A percentile compares a stretch with the other conserved stretches of the same genome.
Evolutionary conservation across 2,888 invertebrate species (phyloP).

Genomic region (Drosophila bunnanda): DNA sequence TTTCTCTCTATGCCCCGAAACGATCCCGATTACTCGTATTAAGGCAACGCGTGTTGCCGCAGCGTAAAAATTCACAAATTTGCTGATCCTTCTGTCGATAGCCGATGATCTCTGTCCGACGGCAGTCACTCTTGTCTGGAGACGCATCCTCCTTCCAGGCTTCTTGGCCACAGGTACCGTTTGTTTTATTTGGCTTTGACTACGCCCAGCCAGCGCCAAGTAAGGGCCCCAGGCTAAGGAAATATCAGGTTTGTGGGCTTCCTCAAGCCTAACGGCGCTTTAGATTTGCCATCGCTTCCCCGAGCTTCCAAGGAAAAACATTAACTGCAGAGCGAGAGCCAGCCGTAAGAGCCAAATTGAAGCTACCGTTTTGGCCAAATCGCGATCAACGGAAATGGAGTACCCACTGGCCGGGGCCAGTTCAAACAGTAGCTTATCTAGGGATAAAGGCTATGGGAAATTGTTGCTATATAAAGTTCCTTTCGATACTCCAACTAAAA

Average conservation of each 20-base stretch:
- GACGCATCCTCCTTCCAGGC: conserved; percentile 1
- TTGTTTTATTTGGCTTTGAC: conserved; percentile 55
- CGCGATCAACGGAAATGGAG: conserved; percentile 10
- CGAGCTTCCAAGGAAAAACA: conserved; percentile 57
- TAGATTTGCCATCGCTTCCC: conserved; percentile 62
- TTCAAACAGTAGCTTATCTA: conserved; percentile 18
- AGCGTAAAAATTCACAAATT: conserved; percentile 80
- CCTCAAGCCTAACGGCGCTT: conserved; percentile 67
- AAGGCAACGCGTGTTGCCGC: conserved; percentile 66
- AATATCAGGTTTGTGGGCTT: conserved; percentile 3
- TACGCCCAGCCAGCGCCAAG: conserved; percentile 34
- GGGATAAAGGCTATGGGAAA: not conserved
- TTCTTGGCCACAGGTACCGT: conserved; percentile 48
- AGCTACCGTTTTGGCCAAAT: conserved; percentile 26
- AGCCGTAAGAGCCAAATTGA: conserved; percentile 1
- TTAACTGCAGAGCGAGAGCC: conserved; percentile 6
- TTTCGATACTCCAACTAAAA: not conserved
- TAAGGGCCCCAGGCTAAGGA: not conserved
- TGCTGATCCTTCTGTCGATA: conserved; percentile 70
- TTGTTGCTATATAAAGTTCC: not conserved
- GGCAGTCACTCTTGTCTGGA: conserved; percentile 22
- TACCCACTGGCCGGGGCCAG: not conserved
- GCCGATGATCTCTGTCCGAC: conserved; percentile 22
- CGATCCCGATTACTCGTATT: conserved; percentile 71
- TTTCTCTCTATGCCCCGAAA: conserved; percentile 15